phyloP scores from a whole-genome alignment of 2,797 vertebrate species.

The Gorsachius magnificus region DNA sequence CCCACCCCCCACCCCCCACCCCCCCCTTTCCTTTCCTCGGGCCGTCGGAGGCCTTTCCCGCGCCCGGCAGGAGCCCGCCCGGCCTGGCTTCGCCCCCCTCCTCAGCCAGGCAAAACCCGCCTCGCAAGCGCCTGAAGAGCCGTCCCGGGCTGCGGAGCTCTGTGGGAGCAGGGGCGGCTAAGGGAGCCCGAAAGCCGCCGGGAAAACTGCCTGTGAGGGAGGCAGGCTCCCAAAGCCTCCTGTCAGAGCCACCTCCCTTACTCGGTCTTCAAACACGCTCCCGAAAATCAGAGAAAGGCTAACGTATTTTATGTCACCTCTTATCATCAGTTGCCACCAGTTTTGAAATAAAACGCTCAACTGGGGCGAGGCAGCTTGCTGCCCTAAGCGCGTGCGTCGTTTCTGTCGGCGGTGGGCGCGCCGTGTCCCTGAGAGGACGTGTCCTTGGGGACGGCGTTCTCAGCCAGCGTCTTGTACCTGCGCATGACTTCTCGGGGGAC shows the following conservation, averaged over 20 bases:
- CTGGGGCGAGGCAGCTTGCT: not conserved
- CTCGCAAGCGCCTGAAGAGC: not conserved
- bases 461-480: not conserved
- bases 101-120: accelerated
- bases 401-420: not conserved
- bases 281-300: not conserved
- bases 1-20: too few relatives aligned
- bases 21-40: too few relatives aligned
- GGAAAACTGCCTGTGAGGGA: not conserved
- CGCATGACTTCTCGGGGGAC: not conserved
- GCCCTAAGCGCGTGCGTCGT: not conserved
- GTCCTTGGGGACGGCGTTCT: accelerated
- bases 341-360: constrained; percentile 5
- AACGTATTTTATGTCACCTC: not conserved
- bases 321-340: not conserved
- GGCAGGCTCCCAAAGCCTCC: not conserved
- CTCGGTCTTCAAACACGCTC: not conserved
- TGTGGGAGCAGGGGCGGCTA: not conserved
- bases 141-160: not conserved
- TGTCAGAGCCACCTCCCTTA: not conserved
- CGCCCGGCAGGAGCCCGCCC: not conserved
- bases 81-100: accelerated
- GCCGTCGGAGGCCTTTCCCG: accelerated
- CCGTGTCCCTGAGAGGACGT: not conserved
- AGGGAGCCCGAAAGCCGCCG: accelerated